Percentiles rank a stretch among this genome's conserved stretches.
These are phyloP conservation scores for Pampusana beccarii DNA, from an alignment of 2,113 vertebrate species.

Conservation along the genomic window DNA sequence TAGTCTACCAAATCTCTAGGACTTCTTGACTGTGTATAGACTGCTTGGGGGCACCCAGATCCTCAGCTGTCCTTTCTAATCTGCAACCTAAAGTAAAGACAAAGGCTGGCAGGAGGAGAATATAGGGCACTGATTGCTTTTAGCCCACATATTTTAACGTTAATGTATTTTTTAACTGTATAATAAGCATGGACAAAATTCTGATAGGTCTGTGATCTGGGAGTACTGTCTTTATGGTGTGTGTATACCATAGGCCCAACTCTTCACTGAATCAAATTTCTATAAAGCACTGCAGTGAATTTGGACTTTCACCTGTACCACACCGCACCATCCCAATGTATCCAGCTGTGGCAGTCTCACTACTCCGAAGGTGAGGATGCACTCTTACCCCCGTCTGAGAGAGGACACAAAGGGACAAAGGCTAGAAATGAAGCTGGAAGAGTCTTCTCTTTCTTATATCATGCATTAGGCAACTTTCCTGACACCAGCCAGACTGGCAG, in stretches of 20 bases:
- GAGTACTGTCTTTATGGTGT: not conserved
- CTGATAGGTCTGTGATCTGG: not conserved
- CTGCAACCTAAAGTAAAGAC: not conserved
- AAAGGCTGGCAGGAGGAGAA: conserved; percentile 14
- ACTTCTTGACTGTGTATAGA: not conserved
- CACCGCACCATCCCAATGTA: not conserved
- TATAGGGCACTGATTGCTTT: not conserved
- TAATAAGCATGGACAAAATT: not conserved
- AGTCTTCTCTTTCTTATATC: not conserved
- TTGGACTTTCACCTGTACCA: not conserved
- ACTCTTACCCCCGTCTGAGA: not conserved
- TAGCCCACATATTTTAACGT: not conserved
- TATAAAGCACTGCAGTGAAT: not conserved
- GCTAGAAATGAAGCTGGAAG: not conserved
- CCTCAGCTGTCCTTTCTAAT: conserved; percentile 16
- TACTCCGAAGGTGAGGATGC: not conserved
- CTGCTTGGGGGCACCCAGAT: not conserved
- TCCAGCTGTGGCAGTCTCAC: not conserved
- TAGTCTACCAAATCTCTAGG: not conserved
- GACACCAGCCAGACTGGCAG: not conserved
- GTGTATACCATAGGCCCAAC: not conserved
- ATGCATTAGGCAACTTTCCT: not conserved
- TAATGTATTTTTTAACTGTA: not conserved
- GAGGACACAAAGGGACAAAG: not conserved
- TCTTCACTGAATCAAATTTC: not conserved